Conservation (phyloP, 2,113 vertebrate species). For the Orycteropus afer region DNA sequence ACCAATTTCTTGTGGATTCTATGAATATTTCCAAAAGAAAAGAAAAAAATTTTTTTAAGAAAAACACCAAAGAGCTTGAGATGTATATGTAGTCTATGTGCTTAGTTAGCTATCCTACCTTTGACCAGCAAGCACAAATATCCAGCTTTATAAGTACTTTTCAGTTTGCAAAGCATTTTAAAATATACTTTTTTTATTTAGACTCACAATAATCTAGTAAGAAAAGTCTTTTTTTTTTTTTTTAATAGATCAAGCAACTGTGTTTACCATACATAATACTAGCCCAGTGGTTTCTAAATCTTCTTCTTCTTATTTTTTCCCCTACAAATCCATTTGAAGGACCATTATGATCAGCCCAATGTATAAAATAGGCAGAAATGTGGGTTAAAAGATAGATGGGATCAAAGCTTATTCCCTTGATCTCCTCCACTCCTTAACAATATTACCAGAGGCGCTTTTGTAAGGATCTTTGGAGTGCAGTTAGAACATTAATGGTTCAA, state of each 20-base stretch:
- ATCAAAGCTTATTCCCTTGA: background rate
- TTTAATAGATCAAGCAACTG: background rate
- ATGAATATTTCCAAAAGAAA: background rate
- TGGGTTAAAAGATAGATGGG: background rate
- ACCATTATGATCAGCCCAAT: background rate
- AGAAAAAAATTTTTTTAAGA: background rate
- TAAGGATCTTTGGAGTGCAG: background rate
- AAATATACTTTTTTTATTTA: constrained; percentile 8
- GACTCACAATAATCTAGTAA: background rate
- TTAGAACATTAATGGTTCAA: constrained; percentile 30
- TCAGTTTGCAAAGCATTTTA: background rate
- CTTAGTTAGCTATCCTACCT: background rate
- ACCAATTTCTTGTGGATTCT: background rate
- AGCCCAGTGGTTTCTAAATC: background rate
- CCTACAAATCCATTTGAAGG: background rate
- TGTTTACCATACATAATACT: background rate
- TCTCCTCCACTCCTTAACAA: background rate
- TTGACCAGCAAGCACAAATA: background rate
- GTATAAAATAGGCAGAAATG: background rate
- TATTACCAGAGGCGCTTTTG: background rate
- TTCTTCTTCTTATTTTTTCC: background rate
- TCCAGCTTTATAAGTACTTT: background rate
- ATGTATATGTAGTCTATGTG: background rate
- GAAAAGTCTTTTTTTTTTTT: background rate
- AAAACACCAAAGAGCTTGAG: background rate